Conservation (phyloP, 2,797 vertebrate species). For the Catamblyrhynchus diadema region DNA sequence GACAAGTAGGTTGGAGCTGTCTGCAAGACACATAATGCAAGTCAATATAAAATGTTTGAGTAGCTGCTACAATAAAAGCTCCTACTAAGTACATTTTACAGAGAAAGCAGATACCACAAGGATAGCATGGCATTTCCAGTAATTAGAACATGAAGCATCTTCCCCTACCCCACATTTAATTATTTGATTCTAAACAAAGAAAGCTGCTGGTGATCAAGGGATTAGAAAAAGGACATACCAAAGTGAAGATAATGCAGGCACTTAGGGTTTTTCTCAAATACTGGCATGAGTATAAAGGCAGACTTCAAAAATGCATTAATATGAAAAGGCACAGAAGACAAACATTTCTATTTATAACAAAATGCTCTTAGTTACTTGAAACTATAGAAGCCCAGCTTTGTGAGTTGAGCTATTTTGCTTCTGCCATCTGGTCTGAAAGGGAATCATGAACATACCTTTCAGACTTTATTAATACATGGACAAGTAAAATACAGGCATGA, state of each 20-base stretch:
- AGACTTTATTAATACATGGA: neutral
- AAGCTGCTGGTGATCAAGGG: neutral
- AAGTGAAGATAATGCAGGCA: neutral
- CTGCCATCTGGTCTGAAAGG: conserved; percentile 23
- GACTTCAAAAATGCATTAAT: neutral
- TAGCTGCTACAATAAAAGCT: neutral
- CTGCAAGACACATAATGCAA: neutral
- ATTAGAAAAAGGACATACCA: neutral
- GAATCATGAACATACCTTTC: neutral
- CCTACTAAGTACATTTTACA: neutral
- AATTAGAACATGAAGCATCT: neutral
- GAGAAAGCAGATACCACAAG: neutral
- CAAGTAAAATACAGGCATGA: neutral
- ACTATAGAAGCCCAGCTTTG: neutral
- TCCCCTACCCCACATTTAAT: neutral
- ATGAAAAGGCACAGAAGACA: neutral
- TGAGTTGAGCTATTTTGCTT: conserved; percentile 3
- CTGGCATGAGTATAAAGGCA: neutral
- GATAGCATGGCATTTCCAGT: neutral
- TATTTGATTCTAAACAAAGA: neutral
- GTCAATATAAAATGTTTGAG: neutral
- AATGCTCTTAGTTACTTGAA: conserved; percentile 1
- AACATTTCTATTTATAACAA: neutral
- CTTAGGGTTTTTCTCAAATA: neutral
- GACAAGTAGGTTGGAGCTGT: neutral